Evolutionary conservation across 2,113 vertebrate genomes (phyloP).

Genomic region (Phrynosoma platyrhinos): DNA sequence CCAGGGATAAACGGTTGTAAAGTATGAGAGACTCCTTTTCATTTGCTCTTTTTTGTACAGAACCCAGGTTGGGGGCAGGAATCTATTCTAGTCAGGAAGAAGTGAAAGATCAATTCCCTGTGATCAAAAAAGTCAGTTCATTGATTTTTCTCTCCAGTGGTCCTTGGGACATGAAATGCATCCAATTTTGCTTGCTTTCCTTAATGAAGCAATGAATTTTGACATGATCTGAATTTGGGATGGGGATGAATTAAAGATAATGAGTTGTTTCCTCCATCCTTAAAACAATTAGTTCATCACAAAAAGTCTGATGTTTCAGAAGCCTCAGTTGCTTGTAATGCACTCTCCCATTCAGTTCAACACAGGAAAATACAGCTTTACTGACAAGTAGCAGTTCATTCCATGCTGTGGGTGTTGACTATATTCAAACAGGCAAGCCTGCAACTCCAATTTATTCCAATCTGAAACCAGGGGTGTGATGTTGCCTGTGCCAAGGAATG

Average conservation of each 20-base stretch:
- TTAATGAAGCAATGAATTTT: background rate
- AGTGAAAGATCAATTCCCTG: slow-evolving; percentile 9
- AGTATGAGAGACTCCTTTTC: background rate
- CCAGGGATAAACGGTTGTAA: background rate
- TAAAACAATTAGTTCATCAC: background rate
- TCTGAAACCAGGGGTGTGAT: slow-evolving; percentile 45
- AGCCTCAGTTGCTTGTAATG: background rate
- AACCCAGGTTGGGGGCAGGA: background rate
- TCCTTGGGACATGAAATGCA: background rate
- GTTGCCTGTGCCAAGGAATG: slow-evolving; percentile 58
- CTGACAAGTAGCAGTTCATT: slow-evolving; percentile 5
- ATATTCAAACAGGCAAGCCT: slow-evolving; percentile 48
- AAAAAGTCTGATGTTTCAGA: background rate
- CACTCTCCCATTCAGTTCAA: background rate
- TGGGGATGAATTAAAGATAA: background rate
- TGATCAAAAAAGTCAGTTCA: slow-evolving; percentile 3
- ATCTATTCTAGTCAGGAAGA: background rate
- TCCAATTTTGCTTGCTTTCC: slow-evolving; percentile 21
- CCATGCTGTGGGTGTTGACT: slow-evolving; percentile 21
- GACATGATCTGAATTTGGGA: background rate
- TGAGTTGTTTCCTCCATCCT: background rate
- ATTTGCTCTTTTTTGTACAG: background rate
- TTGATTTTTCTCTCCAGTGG: background rate
- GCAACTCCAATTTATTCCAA: slow-evolving; percentile 58
- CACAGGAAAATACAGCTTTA: slow-evolving; percentile 4